phyloP scores from a whole-genome alignment of 1,140 invertebrate species.

The Theocolax elegans region DNA sequence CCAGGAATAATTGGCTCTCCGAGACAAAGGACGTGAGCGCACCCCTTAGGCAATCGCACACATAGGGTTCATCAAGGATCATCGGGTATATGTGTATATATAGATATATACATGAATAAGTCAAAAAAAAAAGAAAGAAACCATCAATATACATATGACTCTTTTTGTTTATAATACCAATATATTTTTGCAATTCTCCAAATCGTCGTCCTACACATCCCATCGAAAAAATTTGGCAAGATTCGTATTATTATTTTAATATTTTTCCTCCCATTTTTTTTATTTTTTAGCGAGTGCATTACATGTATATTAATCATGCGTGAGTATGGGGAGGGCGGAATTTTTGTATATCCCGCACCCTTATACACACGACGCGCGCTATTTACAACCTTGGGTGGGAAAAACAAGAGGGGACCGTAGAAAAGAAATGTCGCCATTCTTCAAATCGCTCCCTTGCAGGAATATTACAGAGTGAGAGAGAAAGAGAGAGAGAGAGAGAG shows the following conservation, averaged over 20 bases:
- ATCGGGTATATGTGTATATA: no score
- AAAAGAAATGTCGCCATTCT: slow-evolving; percentile 43
- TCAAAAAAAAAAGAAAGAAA: no score
- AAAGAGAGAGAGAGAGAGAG: not conserved
- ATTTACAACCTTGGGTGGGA: slow-evolving; percentile 25
- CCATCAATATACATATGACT: no score
- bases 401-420: slow-evolving; percentile 27
- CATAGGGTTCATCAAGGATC: no score
- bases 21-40: slow-evolving; percentile 1
- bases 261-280: slow-evolving; percentile 22
- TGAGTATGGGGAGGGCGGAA: no score
- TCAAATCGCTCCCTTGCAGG: slow-evolving; percentile 18
- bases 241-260: slow-evolving; percentile 45
- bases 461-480: not conserved
- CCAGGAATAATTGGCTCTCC: slow-evolving; percentile 32
- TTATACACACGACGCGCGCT: no score
- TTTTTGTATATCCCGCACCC: no score
- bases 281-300: slow-evolving; percentile 47
- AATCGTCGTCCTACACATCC: slow-evolving; percentile 56
- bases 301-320: slow-evolving; percentile 19
- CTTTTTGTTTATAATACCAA: slow-evolving; percentile 60
- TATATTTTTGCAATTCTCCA: slow-evolving; percentile 61
- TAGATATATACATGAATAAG: no score
- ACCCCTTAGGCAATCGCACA: no score
- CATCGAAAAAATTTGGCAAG: slow-evolving; percentile 63